Conservation (phyloP, 2,113 vertebrate genomes). For the Rhagologus leucostigma region DNA sequence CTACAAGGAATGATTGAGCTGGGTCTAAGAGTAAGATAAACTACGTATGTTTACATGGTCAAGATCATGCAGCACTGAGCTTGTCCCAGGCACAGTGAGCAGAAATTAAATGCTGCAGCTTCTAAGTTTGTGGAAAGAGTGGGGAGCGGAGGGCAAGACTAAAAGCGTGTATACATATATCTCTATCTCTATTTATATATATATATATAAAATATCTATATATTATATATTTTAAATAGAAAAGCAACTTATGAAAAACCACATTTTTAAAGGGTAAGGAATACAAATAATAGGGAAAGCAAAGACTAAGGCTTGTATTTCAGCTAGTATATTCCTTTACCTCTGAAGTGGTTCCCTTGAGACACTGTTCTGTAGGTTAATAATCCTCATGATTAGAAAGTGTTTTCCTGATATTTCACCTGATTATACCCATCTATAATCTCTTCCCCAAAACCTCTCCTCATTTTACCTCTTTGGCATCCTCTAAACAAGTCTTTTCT, state of each 20-base stretch:
- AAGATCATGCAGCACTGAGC: not conserved
- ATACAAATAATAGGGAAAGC: not conserved
- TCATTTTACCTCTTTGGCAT: conserved; percentile 43
- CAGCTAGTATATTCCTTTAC: not conserved
- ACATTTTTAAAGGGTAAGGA: not conserved
- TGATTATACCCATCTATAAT: conserved; percentile 26
- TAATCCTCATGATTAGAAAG: conserved; percentile 6
- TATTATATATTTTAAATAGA: not conserved
- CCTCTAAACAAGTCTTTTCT: conserved; percentile 32
- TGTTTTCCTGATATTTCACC: conserved; percentile 46
- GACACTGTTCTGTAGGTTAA: not conserved
- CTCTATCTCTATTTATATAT: not conserved
- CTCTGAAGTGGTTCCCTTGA: not conserved
- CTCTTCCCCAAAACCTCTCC: conserved; percentile 22
- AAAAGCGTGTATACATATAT: not conserved
- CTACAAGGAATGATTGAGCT: not conserved
- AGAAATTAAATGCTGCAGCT: not conserved
- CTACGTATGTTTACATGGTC: rapidly evolving
- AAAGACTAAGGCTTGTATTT: not conserved
- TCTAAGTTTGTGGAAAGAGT: not conserved
- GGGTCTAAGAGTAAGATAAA: not conserved
- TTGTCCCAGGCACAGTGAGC: not conserved
- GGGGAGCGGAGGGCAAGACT: rapidly evolving
- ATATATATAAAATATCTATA: not conserved
- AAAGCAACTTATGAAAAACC: not conserved